These are phyloP conservation scores for Cololabis saira DNA, from an alignment of 2,113 vertebrate species.

Conservation along the genomic window DNA sequence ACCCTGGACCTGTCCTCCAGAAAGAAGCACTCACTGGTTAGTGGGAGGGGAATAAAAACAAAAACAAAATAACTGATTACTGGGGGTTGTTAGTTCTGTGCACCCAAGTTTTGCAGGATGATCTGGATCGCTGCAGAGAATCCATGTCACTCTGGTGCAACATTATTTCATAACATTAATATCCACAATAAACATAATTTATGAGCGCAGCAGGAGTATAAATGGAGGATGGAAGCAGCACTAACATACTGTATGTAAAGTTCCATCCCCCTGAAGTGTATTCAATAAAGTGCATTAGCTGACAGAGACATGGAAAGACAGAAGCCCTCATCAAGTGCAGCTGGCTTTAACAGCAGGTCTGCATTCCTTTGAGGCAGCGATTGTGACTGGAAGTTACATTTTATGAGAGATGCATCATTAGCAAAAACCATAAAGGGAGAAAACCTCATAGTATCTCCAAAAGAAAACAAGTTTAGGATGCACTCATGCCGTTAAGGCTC, in stretches of 20 bases:
- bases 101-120: constrained; percentile 17
- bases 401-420: constrained; percentile 9
- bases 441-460: constrained; percentile 2
- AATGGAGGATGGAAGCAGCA: constrained; percentile 4
- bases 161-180: constrained; percentile 8
- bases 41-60: constrained; percentile 59
- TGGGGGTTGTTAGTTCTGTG: constrained; percentile 20
- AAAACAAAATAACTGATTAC: constrained; percentile 9
- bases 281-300: constrained; percentile 19
- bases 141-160: constrained; percentile 38
- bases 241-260: background rate
- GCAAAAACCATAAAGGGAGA: constrained; percentile 12
- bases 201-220: constrained; percentile 24
- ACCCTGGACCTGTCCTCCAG: constrained; percentile 95
- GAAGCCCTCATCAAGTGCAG: constrained; percentile 11
- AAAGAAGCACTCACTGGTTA: constrained; percentile 98
- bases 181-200: constrained; percentile 31
- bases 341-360: background rate
- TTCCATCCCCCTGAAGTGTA: background rate
- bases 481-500: background rate
- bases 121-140: constrained; percentile 38
- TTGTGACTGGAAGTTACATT: constrained; percentile 17
- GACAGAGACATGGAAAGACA: constrained; percentile 29
- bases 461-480: constrained; percentile 9
- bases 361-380: constrained; percentile 10